These are phyloP conservation scores for Halichoeres trimaculatus DNA, from an alignment of 2,113 vertebrate species.

Conservation along the genomic window DNA sequence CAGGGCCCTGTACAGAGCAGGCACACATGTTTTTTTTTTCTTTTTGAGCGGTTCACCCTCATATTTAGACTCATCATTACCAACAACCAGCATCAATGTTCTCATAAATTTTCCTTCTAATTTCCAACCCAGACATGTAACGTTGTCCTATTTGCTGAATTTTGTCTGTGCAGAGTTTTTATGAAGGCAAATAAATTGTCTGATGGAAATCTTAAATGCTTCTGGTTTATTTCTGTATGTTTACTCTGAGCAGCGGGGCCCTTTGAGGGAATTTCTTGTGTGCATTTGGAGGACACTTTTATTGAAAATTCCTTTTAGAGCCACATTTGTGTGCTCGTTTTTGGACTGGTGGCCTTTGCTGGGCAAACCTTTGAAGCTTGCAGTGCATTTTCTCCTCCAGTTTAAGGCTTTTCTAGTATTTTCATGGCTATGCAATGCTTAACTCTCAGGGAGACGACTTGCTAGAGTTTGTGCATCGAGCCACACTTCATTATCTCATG, in stretches of 20 bases:
- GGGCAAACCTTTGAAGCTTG: too few relatives aligned
- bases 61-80: slow-evolving; percentile 71
- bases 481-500: slow-evolving; percentile 25
- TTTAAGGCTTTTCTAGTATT: neutral
- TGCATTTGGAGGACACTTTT: slow-evolving; percentile 16
- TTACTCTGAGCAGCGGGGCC: slow-evolving; percentile 9
- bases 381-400: too few relatives aligned
- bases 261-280: slow-evolving; percentile 4
- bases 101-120: slow-evolving; percentile 56
- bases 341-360: neutral
- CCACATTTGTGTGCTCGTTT: neutral
- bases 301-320: neutral
- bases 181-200: slow-evolving; percentile 54
- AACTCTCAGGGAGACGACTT: neutral
- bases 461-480: neutral
- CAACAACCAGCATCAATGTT: slow-evolving; percentile 58
- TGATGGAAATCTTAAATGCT: slow-evolving; percentile 62
- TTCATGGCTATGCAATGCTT: neutral
- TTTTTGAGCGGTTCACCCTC: slow-evolving; percentile 60
- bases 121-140: slow-evolving; percentile 44
- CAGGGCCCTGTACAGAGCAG: slow-evolving; percentile 42
- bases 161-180: slow-evolving; percentile 47
- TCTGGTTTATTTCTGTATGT: slow-evolving; percentile 47
- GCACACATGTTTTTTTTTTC: slow-evolving; percentile 57
- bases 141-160: slow-evolving; percentile 52